These are phyloP conservation scores for Caenorhabditis tropicalis DNA, from an alignment of 1,140 invertebrate genomes.

Conservation along the genomic window DNA sequence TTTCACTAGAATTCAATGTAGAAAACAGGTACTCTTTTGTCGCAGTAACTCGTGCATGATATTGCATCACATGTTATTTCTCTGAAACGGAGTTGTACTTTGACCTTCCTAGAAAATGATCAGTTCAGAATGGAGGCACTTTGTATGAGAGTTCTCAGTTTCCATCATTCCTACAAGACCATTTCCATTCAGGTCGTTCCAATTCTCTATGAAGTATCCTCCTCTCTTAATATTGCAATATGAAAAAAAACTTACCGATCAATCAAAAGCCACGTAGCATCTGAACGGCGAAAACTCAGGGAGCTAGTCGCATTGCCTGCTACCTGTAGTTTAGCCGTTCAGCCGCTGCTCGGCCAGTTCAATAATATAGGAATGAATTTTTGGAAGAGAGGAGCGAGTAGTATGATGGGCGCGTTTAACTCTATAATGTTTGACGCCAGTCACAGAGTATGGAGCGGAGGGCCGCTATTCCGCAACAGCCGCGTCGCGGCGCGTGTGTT, in stretches of 20 bases:
- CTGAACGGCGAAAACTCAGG: not conserved
- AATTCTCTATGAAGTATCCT: too few species aligned
- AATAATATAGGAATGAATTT: not conserved
- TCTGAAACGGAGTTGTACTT: too few species aligned
- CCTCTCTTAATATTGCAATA: too few species aligned
- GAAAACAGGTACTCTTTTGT: too few species aligned
- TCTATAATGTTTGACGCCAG: not conserved
- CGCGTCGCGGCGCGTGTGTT: not conserved
- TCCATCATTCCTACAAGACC: too few species aligned
- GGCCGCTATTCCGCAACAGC: not conserved
- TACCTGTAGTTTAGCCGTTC: constrained; percentile 7
- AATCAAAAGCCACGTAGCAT: not conserved
- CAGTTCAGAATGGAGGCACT: too few species aligned
- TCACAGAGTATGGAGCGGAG: not conserved
- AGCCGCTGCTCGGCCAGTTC: not conserved
- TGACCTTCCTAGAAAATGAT: too few species aligned
- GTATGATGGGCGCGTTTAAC: not conserved
- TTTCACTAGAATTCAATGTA: too few species aligned
- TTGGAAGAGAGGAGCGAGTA: not conserved
- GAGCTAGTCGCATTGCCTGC: not conserved
- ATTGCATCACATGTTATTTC: too few species aligned
- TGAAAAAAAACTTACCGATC: not conserved
- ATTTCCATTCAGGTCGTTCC: too few species aligned
- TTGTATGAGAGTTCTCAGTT: too few species aligned
- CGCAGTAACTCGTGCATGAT: too few species aligned